Percentiles rank a stretch among this genome's conserved stretches.
phyloP scores from a whole-genome alignment of 2,888 invertebrate genomes.

The Apodemia duryi region DNA sequence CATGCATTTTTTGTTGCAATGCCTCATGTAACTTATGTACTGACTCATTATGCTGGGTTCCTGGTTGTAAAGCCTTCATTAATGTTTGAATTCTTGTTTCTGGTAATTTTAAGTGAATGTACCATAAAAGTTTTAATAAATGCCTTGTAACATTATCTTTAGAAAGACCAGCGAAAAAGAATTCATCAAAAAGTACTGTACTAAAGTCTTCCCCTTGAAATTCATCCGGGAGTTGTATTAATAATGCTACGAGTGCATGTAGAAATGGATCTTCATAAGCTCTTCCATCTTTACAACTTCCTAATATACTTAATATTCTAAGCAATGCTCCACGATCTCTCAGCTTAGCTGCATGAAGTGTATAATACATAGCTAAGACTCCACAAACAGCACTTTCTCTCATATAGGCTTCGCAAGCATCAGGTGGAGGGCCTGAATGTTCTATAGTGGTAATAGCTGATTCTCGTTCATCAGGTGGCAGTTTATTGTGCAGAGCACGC shows the following conservation, averaged over 20 bases:
- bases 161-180: constrained; percentile 93
- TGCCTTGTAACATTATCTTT: constrained; percentile 96
- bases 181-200: constrained; percentile 96
- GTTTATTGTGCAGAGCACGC: constrained; percentile 88
- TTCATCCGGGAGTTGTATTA: constrained; percentile 94
- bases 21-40: constrained; percentile 89
- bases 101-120: constrained; percentile 92
- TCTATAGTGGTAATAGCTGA: constrained; percentile 96
- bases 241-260: constrained; percentile 91
- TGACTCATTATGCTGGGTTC: constrained; percentile 89
- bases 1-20: constrained; percentile 88
- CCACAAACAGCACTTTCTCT: constrained; percentile 95
- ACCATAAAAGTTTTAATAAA: constrained; percentile 93
- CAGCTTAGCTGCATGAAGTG: constrained; percentile 90
- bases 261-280: constrained; percentile 97
- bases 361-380: constrained; percentile 96
- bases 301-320: constrained; percentile 92
- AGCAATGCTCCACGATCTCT: constrained; percentile 90
- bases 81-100: constrained; percentile 87
- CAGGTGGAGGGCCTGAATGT: constrained; percentile 95
- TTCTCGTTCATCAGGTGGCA: constrained; percentile 95
- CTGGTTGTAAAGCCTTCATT: constrained; percentile 88
- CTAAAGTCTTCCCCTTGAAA: constrained; percentile 96
- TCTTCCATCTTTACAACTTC: constrained; percentile 93
- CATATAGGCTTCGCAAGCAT: constrained; percentile 95